Evolutionary conservation across 2,888 invertebrate genomes (phyloP), one percentile per base, ranked within the genome.

Genomic region (Sipha maydis): DNA sequence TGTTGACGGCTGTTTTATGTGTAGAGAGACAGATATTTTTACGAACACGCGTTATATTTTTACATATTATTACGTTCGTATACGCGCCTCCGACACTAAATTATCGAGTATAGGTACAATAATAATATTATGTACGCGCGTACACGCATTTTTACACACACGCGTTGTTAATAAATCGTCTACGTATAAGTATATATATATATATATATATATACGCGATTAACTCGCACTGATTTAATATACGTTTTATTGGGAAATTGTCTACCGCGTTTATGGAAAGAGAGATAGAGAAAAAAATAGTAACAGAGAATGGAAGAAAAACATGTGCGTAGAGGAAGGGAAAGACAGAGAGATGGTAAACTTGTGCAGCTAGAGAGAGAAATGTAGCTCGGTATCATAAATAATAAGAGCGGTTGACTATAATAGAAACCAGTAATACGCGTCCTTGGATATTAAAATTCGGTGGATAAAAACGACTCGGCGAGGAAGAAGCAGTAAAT

Each of bases 401-500:
- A 86, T 86, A 80, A 86, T 41, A 80, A 73, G 79, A 78, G 54
- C 79, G 73, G 73, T 61, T 56, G 79, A 75, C 79, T 80, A 73
- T 80, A 80, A 86, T 73, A 61, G 79, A 86, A 86, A 86, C 86
- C 86, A 48, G 86, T 86, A 86, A 73, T 79, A 86, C 78, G 71
- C 78, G 85, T 85, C 86, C 73, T 86, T 86, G 79, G 86, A 73
- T 86, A 80, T 80, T 73, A 73, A 73, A 86, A 86, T 86, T 86
- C 79, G 79, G 86, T 79, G 73, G 85, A 86, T 80, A 86, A 80
- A 38, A 71, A 28, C 71, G 31, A 83, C 48, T 48, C 67, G 25
- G 67, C 31, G 41, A 77, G 41, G 76, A 61, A 76, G 61, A 41
- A 67, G 67, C 67, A 61, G 77, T 77, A 77, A 85, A 85, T 85